These are phyloP conservation scores for Salminus brasiliensis DNA, from an alignment of 2,113 vertebrate species.

Conservation along the genomic window DNA sequence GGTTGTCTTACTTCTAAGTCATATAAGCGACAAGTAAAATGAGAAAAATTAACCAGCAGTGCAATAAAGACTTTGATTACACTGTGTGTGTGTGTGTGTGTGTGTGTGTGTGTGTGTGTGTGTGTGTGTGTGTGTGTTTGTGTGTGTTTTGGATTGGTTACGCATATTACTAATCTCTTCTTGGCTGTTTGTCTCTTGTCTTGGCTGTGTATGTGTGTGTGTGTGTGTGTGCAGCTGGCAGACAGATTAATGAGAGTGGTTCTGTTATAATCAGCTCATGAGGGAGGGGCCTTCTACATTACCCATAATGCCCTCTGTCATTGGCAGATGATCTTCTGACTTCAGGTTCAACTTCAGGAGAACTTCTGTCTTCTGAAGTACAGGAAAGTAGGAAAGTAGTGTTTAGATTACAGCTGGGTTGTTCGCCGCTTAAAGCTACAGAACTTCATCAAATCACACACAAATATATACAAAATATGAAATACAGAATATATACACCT, in stretches of 20 bases:
- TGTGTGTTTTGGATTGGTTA: neutral
- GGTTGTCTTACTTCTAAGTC: no score
- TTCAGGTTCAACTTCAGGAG: neutral
- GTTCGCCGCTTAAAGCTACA: no score
- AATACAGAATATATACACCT: no score
- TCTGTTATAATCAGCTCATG: constrained; percentile 13
- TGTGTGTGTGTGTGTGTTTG: no score
- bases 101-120: neutral
- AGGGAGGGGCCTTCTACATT: neutral
- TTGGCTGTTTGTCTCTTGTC: neutral
- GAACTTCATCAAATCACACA: no score
- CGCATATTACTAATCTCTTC: neutral
- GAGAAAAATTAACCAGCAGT: no score
- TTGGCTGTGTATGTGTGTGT: neutral
- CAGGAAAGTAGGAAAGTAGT: neutral
- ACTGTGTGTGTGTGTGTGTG: no score
- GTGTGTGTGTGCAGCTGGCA: constrained; percentile 1
- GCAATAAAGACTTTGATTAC: no score
- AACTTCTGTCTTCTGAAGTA: neutral
- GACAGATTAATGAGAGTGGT: neutral
- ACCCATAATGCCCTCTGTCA: neutral
- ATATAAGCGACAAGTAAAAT: no score
- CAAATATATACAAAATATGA: no score
- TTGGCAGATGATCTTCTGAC: neutral
- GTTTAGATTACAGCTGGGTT: neutral